Percentiles rank a stretch among this genome's conserved stretches.
Evolutionary conservation across 2,113 vertebrate species (phyloP).

Genomic region (Labeo catla): DNA sequence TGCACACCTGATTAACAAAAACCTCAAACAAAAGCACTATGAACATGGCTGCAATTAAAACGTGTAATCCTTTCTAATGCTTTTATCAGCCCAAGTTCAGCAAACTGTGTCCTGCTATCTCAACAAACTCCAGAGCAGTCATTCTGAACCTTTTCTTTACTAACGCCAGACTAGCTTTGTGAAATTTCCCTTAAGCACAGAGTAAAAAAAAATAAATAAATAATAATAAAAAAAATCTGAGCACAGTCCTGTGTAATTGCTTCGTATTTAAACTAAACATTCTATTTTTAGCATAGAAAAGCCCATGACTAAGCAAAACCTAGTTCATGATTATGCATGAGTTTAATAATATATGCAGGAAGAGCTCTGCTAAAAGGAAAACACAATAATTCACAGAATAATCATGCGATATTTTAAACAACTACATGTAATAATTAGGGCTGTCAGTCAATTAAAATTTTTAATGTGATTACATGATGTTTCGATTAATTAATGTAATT

Average conservation of each 20-base stretch:
- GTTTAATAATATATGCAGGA: neutral
- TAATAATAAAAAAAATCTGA: too few relatives aligned
- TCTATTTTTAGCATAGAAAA: neutral
- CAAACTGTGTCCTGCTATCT: conserved; percentile 6
- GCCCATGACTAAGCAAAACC: neutral
- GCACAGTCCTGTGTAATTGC: neutral
- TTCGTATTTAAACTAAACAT: neutral
- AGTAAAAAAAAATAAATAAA: neutral
- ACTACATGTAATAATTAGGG: neutral
- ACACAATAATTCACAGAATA: neutral
- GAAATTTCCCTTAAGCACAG: neutral
- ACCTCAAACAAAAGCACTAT: neutral
- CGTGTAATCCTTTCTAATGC: conserved; percentile 24
- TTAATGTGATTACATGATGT: too few relatives aligned
- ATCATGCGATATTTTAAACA: neutral
- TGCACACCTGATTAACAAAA: conserved; percentile 7
- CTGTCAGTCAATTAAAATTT: too few relatives aligned
- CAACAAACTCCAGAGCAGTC: conserved; percentile 7
- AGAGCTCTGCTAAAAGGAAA: neutral
- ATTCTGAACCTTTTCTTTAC: neutral
- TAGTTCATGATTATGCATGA: neutral
- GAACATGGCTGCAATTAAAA: conserved; percentile 17
- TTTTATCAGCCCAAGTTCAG: conserved; percentile 5
- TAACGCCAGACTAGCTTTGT: neutral
- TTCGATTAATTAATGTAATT: too few relatives aligned